Conservation (phyloP, 2,797 vertebrate species). For the Oryzias sinensis region DNA sequence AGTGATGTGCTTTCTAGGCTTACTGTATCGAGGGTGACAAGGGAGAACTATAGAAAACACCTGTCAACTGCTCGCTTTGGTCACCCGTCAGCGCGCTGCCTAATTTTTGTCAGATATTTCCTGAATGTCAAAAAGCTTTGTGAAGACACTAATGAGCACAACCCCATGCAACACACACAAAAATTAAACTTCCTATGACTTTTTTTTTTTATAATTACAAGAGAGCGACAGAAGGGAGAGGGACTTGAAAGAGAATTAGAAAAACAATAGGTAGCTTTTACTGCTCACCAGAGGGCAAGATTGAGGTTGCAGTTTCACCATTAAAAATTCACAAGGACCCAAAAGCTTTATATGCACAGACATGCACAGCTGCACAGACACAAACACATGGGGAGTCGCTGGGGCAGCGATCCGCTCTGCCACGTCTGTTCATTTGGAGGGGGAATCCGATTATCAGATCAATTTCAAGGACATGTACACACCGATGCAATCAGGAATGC, state of each 20-base stretch:
- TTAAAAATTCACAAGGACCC: slow-evolving; percentile 4
- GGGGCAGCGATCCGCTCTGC: slow-evolving; percentile 26
- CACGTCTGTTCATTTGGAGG: slow-evolving; percentile 26
- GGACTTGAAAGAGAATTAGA: slow-evolving; percentile 1
- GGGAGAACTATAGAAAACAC: background rate
- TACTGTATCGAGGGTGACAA: background rate
- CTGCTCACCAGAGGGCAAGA: slow-evolving; percentile 21
- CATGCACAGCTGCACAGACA: slow-evolving; percentile 16
- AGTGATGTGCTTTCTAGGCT: background rate
- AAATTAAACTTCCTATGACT: slow-evolving; percentile 1
- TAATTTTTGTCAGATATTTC: slow-evolving; percentile 15
- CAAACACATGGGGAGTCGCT: slow-evolving; percentile 8
- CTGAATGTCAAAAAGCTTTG: slow-evolving; percentile 1
- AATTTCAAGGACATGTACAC: slow-evolving; percentile 44
- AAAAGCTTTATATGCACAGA: slow-evolving; percentile 13
- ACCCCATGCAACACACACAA: background rate
- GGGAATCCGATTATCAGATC: slow-evolving; percentile 30
- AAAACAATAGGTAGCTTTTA: slow-evolving; percentile 18
- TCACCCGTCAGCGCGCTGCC: background rate
- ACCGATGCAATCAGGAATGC: slow-evolving; percentile 45
- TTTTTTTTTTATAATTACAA: background rate
- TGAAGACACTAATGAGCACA: slow-evolving; percentile 10
- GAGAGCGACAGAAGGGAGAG: background rate
- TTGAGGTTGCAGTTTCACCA: slow-evolving; percentile 18
- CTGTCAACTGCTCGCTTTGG: background rate